phyloP scores from a whole-genome alignment of 2,113 vertebrate species.

The Tragelaphus strepsiceros region DNA sequence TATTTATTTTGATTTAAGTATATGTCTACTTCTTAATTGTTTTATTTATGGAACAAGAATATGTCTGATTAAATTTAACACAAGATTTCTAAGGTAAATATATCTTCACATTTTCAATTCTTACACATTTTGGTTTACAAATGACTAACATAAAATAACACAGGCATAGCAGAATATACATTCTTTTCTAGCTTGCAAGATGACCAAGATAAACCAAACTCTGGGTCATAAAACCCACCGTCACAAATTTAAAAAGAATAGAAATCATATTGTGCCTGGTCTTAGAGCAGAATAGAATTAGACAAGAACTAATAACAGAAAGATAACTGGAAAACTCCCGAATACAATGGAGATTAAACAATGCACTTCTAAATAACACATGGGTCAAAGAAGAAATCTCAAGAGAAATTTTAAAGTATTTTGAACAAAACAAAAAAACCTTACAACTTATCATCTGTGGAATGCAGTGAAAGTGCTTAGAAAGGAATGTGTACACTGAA shows the following conservation, averaged over 20 bases:
- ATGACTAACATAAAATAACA: too few species aligned
- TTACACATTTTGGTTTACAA: too few species aligned
- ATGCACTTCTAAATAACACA: neutral
- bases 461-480: neutral
- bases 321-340: neutral
- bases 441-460: neutral
- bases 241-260: neutral
- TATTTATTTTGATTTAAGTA: too few species aligned
- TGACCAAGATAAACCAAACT: neutral
- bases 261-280: neutral
- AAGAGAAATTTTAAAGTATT: neutral
- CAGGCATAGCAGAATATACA: neutral
- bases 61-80: too few species aligned
- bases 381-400: neutral
- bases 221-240: neutral
- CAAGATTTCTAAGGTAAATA: too few species aligned
- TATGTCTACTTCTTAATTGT: too few species aligned
- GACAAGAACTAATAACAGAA: neutral
- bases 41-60: too few species aligned
- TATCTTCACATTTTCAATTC: too few species aligned
- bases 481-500: neutral
- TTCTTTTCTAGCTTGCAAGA: neutral
- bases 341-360: neutral
- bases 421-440: neutral
- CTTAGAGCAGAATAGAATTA: neutral